These are phyloP conservation scores for Drosophila sordidapex DNA, from an alignment of 2,888 invertebrate species.

Conservation along the genomic window DNA sequence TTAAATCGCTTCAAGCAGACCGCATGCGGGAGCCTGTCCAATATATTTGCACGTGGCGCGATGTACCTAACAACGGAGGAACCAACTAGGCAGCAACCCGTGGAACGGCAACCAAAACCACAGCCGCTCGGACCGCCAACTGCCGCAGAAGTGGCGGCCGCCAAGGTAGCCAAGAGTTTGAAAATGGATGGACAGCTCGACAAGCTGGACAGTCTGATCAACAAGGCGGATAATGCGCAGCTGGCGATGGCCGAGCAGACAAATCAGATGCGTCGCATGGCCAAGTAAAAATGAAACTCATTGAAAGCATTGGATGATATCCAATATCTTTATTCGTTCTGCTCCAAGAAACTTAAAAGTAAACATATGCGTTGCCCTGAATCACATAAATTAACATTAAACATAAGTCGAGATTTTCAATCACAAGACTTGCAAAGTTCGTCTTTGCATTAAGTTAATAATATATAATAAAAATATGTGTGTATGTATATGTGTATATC, in stretches of 20 bases:
- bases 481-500: constrained; percentile 15
- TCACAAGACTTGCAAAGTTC: constrained; percentile 58
- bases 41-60: constrained; percentile 86
- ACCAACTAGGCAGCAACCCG: constrained; percentile 30
- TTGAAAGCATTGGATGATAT: not conserved
- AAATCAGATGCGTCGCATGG: constrained; percentile 90
- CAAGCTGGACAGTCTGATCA: constrained; percentile 91
- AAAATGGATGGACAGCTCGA: constrained; percentile 92
- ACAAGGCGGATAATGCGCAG: constrained; percentile 92
- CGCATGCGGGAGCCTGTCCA: constrained; percentile 90
- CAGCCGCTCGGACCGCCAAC: constrained; percentile 86
- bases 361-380: constrained; percentile 54
- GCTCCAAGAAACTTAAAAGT: constrained; percentile 25
- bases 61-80: constrained; percentile 82
- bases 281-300: constrained; percentile 86
- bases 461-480: constrained; percentile 9
- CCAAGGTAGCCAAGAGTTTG: constrained; percentile 87
- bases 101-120: constrained; percentile 82
- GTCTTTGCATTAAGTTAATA: constrained; percentile 33
- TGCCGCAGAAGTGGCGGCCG: constrained; percentile 77
- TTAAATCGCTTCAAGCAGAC: constrained; percentile 91
- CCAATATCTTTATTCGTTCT: constrained; percentile 24
- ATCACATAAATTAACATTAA: constrained; percentile 44
- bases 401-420: constrained; percentile 65
- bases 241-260: constrained; percentile 91